A percentile compares a stretch with the other conserved stretches of the same genome.
phyloP scores from a whole-genome alignment of 1,140 invertebrate genomes.

The Aphidius gifuensis region DNA sequence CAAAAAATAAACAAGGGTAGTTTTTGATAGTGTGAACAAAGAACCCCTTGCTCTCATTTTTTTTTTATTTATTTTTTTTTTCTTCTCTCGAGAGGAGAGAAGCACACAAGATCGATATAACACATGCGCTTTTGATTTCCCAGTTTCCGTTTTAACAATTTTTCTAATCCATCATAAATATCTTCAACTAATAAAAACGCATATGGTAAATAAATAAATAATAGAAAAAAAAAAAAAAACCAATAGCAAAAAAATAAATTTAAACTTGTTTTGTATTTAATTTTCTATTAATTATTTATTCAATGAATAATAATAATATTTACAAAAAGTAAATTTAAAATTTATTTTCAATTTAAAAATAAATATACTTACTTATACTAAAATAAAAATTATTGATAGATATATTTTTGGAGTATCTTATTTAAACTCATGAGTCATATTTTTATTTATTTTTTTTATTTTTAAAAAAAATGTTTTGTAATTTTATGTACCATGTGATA shows the following conservation, averaged over 20 bases:
- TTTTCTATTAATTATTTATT: too few relatives aligned
- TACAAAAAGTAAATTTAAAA: not conserved
- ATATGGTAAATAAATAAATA: too few relatives aligned
- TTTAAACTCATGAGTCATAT: not conserved
- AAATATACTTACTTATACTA: conserved; percentile 1
- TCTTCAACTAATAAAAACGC: too few relatives aligned
- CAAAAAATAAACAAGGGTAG: too few relatives aligned
- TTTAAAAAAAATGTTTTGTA: not conserved
- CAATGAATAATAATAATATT: too few relatives aligned
- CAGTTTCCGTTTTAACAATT: conserved; percentile 15
- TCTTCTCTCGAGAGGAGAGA: not conserved
- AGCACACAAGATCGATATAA: conserved; percentile 16
- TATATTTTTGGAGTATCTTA: not conserved
- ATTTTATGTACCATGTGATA: conserved; percentile 24
- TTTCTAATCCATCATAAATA: not conserved
- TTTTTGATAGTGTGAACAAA: too few relatives aligned
- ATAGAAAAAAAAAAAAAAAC: not conserved
- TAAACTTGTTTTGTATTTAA: not conserved
- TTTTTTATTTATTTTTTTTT: too few relatives aligned
- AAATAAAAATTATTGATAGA: not conserved
- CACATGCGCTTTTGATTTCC: conserved; percentile 19
- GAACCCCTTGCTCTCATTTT: too few relatives aligned
- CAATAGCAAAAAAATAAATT: not conserved
- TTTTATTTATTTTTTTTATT: not conserved
- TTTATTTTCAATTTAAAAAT: not conserved